Conservation (phyloP, 2,797 vertebrate genomes). For the Acanthurus lineatus region DNA sequence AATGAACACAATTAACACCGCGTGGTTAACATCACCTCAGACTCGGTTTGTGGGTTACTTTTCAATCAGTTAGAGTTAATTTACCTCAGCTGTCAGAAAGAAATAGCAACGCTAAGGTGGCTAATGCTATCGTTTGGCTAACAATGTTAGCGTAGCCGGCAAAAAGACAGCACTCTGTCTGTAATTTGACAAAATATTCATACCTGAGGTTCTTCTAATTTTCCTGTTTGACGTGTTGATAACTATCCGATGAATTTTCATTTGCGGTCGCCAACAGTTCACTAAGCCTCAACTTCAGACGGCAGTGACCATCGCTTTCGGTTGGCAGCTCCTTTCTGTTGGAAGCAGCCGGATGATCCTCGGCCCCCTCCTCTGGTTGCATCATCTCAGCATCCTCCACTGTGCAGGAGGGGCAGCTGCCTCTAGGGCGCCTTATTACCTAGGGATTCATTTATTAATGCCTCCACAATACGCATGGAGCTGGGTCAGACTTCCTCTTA, state of each 20-base stretch:
- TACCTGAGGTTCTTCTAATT: slow-evolving; percentile 60
- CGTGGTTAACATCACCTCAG: accelerated
- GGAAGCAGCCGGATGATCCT: slow-evolving; percentile 68
- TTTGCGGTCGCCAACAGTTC: slow-evolving; percentile 21
- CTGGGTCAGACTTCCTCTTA: neutral
- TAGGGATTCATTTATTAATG: neutral
- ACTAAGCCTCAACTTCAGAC: slow-evolving; percentile 13
- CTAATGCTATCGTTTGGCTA: slow-evolving; percentile 72
- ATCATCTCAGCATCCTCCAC: slow-evolving; percentile 77
- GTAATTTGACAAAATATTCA: slow-evolving; percentile 11
- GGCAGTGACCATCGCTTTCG: slow-evolving; percentile 62
- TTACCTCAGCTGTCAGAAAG: slow-evolving; percentile 34
- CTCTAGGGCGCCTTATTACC: neutral
- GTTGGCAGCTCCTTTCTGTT: slow-evolving; percentile 57
- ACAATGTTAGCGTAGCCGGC: slow-evolving; percentile 71
- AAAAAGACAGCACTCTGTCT: slow-evolving; percentile 43
- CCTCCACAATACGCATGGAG: neutral
- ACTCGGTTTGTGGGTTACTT: neutral
- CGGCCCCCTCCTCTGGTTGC: slow-evolving; percentile 76
- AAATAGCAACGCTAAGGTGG: slow-evolving; percentile 31
- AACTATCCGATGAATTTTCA: slow-evolving; percentile 37
- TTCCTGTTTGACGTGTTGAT: neutral
- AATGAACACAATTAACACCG: neutral
- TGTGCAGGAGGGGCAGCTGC: neutral
- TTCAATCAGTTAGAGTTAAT: slow-evolving; percentile 12